These are phyloP conservation scores for Cairina moschata DNA, from an alignment of 2,113 vertebrate species.

Conservation along the genomic window DNA sequence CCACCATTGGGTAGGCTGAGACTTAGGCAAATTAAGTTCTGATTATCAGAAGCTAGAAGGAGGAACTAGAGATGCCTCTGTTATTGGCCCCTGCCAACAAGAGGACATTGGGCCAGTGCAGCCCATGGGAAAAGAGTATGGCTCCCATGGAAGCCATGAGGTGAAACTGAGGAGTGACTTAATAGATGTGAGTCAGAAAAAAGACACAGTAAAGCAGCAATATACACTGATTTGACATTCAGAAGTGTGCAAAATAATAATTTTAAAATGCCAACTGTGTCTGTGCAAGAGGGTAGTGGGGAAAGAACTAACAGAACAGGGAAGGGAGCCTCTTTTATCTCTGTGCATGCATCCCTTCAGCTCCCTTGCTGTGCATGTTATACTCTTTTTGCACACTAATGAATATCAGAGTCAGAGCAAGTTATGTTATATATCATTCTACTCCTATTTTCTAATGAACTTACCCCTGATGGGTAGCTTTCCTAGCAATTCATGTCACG, in stretches of 20 bases:
- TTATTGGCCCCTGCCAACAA: rapidly evolving
- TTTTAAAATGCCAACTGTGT: neutral
- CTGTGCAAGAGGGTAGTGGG: neutral
- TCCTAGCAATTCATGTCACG: neutral
- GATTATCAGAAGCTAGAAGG: neutral
- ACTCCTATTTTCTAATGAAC: conserved; percentile 41
- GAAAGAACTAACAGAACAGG: neutral
- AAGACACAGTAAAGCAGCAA: neutral
- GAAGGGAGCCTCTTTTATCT: conserved; percentile 10
- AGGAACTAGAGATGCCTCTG: neutral
- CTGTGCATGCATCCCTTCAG: neutral
- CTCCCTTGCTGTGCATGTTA: neutral
- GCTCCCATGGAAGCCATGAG: neutral
- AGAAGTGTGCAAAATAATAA: neutral
- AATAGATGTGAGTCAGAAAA: neutral
- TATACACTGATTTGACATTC: neutral
- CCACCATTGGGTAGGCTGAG: neutral
- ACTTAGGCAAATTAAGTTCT: neutral
- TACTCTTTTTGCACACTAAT: conserved; percentile 32
- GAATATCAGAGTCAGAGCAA: conserved; percentile 14
- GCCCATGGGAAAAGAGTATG: neutral
- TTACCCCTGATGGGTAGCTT: conserved; percentile 2
- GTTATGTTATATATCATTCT: conserved; percentile 12
- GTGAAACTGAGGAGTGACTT: neutral
- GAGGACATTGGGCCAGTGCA: neutral